Conservation (phyloP, 2,113 vertebrate genomes). For the Todiramphus chloris region DNA sequence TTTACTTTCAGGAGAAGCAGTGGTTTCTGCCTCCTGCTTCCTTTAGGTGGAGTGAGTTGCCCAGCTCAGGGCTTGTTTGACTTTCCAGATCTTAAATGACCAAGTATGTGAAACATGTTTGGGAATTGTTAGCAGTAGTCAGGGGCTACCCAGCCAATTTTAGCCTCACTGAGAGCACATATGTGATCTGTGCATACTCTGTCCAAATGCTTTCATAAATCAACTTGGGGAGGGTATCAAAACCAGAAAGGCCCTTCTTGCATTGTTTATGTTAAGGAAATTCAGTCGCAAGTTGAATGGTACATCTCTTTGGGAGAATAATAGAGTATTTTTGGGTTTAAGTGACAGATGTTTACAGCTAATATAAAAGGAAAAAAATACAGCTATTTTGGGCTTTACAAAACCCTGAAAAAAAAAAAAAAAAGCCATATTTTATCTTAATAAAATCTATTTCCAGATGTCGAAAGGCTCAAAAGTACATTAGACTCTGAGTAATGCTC, state of each 20-base stretch:
- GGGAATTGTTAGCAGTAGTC: neutral
- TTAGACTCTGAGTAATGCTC: neutral
- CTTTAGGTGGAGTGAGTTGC: conserved; percentile 41
- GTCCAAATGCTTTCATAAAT: neutral
- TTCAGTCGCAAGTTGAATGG: neutral
- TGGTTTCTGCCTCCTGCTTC: conserved; percentile 6
- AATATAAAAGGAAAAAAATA: neutral
- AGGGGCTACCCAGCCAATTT: neutral
- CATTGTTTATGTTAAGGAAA: neutral
- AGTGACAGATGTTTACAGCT: neutral
- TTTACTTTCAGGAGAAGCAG: neutral
- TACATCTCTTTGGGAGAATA: neutral
- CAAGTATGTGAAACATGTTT: neutral
- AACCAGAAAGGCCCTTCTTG: neutral
- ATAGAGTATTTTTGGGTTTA: neutral
- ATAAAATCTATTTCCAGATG: neutral
- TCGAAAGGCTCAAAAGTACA: neutral
- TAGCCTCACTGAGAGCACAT: neutral
- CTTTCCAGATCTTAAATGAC: neutral
- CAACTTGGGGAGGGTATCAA: neutral
- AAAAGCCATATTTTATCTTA: neutral
- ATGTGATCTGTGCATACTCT: neutral
- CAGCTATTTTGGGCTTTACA: neutral
- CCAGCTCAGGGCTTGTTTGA: neutral
- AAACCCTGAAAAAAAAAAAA: neutral